Percentiles rank a stretch among this genome's conserved stretches.
phyloP scores from a whole-genome alignment of 2,797 vertebrate genomes.

The Peromyscus nudipes region DNA sequence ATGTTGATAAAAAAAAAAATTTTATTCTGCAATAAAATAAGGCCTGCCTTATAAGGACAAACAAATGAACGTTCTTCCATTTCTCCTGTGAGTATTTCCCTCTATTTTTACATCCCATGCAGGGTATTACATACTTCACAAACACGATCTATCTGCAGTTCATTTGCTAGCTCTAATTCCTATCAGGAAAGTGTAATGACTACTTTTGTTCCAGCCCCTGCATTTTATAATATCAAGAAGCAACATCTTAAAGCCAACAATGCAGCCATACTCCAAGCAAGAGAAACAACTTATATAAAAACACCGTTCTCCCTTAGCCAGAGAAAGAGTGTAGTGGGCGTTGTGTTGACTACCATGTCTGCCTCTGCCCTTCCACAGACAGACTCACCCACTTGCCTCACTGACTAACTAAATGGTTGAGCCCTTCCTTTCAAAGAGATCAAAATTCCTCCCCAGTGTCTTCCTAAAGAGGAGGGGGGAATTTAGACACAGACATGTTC shows the following conservation, averaged over 20 bases:
- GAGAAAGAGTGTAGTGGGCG: neutral
- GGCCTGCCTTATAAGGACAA: neutral
- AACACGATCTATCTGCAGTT: neutral
- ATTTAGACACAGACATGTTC: neutral
- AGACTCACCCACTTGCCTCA: neutral
- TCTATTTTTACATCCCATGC: neutral
- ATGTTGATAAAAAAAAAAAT: neutral
- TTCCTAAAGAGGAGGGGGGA: neutral
- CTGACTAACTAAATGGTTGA: neutral
- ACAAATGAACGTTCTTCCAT: neutral
- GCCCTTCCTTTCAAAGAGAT: neutral
- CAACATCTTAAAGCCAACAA: neutral
- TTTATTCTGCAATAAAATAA: constrained; percentile 26
- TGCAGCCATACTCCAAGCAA: neutral
- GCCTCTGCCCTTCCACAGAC: neutral
- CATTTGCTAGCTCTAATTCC: constrained; percentile 32
- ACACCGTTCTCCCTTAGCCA: neutral
- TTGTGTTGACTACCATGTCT: neutral
- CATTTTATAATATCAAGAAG: constrained; percentile 22
- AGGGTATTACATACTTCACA: neutral
- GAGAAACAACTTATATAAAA: constrained; percentile 17
- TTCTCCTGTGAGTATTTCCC: neutral
- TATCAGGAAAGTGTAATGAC: neutral
- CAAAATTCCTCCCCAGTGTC: neutral
- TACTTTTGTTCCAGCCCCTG: neutral